phyloP scores from a whole-genome alignment of 2,113 vertebrate genomes.

The Taurulus bubalis region DNA sequence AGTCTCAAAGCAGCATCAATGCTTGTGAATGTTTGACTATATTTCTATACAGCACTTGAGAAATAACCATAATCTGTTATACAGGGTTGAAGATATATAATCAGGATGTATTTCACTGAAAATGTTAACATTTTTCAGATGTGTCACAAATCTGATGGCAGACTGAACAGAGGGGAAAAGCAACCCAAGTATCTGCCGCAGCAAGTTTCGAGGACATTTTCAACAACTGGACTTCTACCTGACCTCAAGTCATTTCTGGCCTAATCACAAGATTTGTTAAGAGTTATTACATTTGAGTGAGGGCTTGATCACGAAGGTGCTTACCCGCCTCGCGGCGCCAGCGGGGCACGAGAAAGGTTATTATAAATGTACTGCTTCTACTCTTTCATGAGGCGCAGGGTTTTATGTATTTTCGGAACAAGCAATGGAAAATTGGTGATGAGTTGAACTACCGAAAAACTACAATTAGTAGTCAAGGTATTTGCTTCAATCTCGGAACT shows the following conservation, averaged over 20 bases:
- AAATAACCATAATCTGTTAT: not conserved
- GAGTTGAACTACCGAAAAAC: not conserved
- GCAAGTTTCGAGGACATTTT: not conserved
- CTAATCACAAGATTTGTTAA: not conserved
- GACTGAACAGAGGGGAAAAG: not conserved
- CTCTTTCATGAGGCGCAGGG: not conserved
- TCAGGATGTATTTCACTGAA: no score
- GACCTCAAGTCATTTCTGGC: not conserved
- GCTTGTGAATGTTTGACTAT: not conserved
- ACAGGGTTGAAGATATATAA: not conserved
- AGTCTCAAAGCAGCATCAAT: not conserved
- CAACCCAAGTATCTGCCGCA: not conserved
- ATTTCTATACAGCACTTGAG: not conserved
- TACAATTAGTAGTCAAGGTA: not conserved
- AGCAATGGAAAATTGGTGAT: not conserved
- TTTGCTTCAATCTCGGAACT: not conserved
- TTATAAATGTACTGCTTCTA: not conserved
- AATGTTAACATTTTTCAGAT: not conserved
- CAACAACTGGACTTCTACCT: not conserved
- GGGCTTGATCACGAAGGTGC: slow-evolving; percentile 21
- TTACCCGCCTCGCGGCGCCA: slow-evolving; percentile 19
- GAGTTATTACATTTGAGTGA: slow-evolving; percentile 11
- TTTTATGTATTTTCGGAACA: not conserved
- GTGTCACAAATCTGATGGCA: not conserved
- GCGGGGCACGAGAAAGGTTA: not conserved